phyloP scores from a whole-genome alignment of 1,140 invertebrate species.

The Holcopasites calliopsidis region DNA sequence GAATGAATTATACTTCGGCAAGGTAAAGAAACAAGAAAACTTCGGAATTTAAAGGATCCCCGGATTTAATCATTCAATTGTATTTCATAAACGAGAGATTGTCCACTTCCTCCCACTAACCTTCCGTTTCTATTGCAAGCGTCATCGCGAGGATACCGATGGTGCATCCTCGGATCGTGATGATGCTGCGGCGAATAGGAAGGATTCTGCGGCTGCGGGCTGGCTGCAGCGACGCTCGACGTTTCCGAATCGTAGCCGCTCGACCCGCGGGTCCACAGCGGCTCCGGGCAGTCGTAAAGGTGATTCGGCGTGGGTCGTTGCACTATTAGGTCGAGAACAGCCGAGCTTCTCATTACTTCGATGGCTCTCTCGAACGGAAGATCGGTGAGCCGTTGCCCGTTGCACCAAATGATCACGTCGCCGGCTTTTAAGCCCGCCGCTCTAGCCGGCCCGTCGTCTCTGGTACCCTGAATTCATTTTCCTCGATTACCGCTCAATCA shows the following conservation, averaged over 20 bases:
- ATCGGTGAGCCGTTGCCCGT: conserved; percentile 82
- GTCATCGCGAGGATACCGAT: conserved; percentile 60
- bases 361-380: conserved; percentile 77
- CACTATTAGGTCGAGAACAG: conserved; percentile 73
- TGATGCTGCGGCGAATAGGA: conserved; percentile 69
- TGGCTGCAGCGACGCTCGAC: conserved; percentile 70
- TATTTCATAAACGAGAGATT: no score
- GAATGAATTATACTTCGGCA: no score
- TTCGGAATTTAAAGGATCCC: no score
- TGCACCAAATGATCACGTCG: conserved; percentile 95
- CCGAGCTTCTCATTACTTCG: conserved; percentile 74
- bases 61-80: no score
- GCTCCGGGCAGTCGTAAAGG: conserved; percentile 75
- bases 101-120: conserved; percentile 40
- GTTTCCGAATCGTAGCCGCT: conserved; percentile 77
- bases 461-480: conserved; percentile 86
- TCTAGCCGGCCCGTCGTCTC: conserved; percentile 91
- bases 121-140: conserved; percentile 67
- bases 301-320: conserved; percentile 72
- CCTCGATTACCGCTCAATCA: not conserved
- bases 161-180: conserved; percentile 53
- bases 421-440: conserved; percentile 93
- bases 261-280: conserved; percentile 73
- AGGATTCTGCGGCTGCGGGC: conserved; percentile 66
- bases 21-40: no score